Evolutionary conservation across 1,140 invertebrate genomes (phyloP), one percentile per base, ranked within the genome.

Genomic region (Lanistes nyassanus): DNA sequence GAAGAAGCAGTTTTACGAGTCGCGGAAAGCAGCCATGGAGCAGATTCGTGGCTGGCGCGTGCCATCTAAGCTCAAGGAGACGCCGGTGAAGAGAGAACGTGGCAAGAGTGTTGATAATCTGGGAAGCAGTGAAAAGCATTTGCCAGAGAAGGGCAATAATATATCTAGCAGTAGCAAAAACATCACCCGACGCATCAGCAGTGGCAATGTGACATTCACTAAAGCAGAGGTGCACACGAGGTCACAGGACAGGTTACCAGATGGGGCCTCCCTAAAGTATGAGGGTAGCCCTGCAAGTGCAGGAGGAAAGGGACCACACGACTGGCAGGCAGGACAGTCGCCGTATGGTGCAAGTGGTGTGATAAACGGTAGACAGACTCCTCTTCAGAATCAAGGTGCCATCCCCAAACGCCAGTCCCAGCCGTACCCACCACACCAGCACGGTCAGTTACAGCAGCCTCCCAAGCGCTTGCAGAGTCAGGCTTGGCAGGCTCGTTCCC

Each of bases 1-100:
- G 34, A 86, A 86, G 74, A 81, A 79, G 55, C 80, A 86, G 29
- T 85, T 86, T 74, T 86, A 86, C 76, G 83, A 85, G 74, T 86
- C 82, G 37, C 78, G 84, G 6, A 83, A 86, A 66, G 79, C 80
- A 66, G 85, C 84, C 36, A 86, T 86, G 84, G 82, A 86, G 60
- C 80, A 84, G 74, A 84, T 87, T 31, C 77, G 83, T 72, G 85
- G 81, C 36, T 86, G 86, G 86, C 82, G 85, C 60, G 70, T 83
- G 16, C 82, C 85, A 56, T 21, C 58, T 29, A 31, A 65, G 69
- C 21, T 42, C 21, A 37, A 19, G 34, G 56, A 53, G 9, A 68
- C 39, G 11, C 29, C 39, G 29, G 5, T n/a, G 36, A 31, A 65
- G 26, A 31, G 37, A 23, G 47, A 76, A 31, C 23, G 56, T n/a